Evolutionary conservation across 2,113 vertebrate genomes (phyloP).

Genomic region (Notechis scutatus): DNA sequence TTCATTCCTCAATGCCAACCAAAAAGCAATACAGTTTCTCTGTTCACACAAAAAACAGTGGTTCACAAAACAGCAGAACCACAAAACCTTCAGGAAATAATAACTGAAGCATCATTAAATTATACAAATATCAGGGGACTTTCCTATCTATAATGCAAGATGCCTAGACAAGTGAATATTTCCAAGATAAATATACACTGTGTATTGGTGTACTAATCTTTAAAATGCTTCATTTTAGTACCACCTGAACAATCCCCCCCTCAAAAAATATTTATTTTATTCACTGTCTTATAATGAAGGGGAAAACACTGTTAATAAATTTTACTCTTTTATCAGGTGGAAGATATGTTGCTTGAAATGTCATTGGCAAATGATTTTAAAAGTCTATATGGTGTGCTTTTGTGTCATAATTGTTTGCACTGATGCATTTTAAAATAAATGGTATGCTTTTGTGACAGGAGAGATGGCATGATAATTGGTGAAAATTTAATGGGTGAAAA

Average conservation of each 20-base stretch:
- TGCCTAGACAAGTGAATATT: not conserved
- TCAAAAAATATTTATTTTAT: not conserved
- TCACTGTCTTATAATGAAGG: not conserved
- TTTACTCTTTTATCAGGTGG: constrained; percentile 25
- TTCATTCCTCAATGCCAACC: not conserved
- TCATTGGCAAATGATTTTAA: constrained; percentile 21
- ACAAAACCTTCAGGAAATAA: not conserved
- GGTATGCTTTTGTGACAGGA: constrained; percentile 12
- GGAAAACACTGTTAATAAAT: not conserved
- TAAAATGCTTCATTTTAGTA: not conserved
- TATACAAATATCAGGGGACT: too few relatives aligned
- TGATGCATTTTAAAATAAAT: constrained; percentile 7
- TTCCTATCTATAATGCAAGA: not conserved
- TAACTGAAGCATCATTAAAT: not conserved
- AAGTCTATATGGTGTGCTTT: constrained; percentile 14
- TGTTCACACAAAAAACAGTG: not conserved
- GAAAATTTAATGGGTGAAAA: not conserved
- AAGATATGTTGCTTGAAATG: constrained; percentile 5
- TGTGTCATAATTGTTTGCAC: constrained; percentile 4
- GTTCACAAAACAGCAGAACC: not conserved
- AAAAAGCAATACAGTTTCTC: not conserved
- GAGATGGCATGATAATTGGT: constrained; percentile 10
- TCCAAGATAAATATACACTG: not conserved
- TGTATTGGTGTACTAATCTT: not conserved
- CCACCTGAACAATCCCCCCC: not conserved